phyloP scores from a whole-genome alignment of 2,113 vertebrate genomes.

The Trogon melanurus region DNA sequence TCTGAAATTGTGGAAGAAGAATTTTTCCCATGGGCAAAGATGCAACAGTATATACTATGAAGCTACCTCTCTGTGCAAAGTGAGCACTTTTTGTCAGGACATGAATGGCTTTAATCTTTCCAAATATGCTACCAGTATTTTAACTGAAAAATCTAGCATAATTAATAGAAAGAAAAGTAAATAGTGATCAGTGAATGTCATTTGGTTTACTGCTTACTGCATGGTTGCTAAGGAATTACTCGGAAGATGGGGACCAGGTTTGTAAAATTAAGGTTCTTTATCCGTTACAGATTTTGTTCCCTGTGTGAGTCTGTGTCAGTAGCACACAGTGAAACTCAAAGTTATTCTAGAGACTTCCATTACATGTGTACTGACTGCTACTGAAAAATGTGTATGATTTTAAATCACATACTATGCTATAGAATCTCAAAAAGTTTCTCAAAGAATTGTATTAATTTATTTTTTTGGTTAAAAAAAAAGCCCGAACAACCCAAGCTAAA shows the following conservation, averaged over 20 bases:
- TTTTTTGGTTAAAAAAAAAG: background rate
- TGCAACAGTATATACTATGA: background rate
- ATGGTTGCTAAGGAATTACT: conserved; percentile 7
- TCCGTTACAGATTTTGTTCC: conserved; percentile 51
- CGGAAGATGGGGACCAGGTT: background rate
- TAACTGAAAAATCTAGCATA: background rate
- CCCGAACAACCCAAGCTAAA: background rate
- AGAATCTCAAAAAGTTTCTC: background rate
- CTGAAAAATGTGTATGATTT: background rate
- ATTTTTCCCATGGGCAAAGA: background rate
- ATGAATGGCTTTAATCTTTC: background rate
- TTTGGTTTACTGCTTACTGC: background rate
- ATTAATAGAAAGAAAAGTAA: conserved; percentile 14
- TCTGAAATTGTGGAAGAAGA: background rate
- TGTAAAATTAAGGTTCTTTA: conserved; percentile 16
- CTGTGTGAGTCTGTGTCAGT: background rate
- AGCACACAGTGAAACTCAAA: conserved; percentile 22
- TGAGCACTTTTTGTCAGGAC: background rate
- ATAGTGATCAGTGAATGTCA: background rate
- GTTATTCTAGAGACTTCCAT: conserved; percentile 6
- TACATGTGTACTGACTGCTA: background rate
- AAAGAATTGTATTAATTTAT: background rate
- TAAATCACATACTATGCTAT: background rate
- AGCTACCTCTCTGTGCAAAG: background rate
- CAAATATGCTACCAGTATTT: background rate